A percentile compares a stretch with the other conserved stretches of the same genome.
Conservation (phyloP, 2,797 vertebrate species). For the Selene dorsalis region DNA sequence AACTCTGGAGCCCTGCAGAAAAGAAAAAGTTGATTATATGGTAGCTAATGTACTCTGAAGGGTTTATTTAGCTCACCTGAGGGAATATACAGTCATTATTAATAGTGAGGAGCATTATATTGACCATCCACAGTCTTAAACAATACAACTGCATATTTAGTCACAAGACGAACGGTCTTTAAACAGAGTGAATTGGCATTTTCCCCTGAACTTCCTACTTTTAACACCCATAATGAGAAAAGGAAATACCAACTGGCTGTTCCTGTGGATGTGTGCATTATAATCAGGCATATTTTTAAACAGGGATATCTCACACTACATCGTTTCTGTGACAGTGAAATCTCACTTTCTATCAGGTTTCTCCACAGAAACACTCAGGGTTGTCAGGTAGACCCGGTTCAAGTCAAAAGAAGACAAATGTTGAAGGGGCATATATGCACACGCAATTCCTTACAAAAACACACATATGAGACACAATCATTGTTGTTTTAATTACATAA, state of each 20-base stretch:
- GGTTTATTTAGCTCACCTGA: constrained; percentile 15
- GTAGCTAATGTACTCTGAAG: constrained; percentile 10
- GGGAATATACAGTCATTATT: constrained; percentile 9
- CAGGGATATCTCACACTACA: constrained; percentile 18
- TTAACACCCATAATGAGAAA: constrained; percentile 26
- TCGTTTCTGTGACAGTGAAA: not conserved
- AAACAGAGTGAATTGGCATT: not conserved
- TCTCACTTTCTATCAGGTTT: constrained; percentile 8
- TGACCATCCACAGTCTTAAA: not conserved
- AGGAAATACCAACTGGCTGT: constrained; percentile 51
- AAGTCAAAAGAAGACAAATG: constrained; percentile 16
- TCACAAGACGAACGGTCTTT: not conserved
- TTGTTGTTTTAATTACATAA: not conserved
- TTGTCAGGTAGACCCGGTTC: not conserved
- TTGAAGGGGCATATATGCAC: not conserved
- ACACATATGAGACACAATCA: not conserved
- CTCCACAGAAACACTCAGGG: constrained; percentile 9
- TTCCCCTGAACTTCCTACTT: constrained; percentile 26
- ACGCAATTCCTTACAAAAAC: not conserved
- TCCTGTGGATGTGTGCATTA: constrained; percentile 18
- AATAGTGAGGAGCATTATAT: not conserved
- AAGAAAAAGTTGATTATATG: constrained; percentile 33
- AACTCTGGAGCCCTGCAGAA: constrained; percentile 85
- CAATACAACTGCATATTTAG: not conserved
- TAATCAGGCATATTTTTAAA: constrained; percentile 43